Conservation (phyloP, 1,140 invertebrate species). For the Metaphire vulgaris region DNA sequence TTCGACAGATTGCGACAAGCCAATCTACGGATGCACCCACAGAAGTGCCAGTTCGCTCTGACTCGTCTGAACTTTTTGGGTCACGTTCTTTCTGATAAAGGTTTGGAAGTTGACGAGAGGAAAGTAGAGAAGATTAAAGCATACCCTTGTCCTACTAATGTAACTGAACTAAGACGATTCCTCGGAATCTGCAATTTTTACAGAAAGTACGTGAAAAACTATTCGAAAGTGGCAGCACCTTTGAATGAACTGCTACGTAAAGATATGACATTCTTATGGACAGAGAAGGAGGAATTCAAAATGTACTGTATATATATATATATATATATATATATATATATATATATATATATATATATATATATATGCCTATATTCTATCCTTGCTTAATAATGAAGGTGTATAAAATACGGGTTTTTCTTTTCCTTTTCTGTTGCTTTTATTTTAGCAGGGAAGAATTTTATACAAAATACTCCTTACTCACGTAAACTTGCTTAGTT, state of each 20-base stretch:
- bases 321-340: too few species aligned
- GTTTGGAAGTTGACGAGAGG: neutral
- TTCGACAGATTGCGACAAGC: neutral
- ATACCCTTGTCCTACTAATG: neutral
- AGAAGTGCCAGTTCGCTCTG: neutral
- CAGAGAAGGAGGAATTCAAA: too few species aligned
- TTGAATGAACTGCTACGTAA: neutral
- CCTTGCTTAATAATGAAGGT: too few species aligned
- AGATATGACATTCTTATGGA: neutral
- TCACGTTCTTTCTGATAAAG: neutral
- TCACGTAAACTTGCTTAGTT: too few species aligned
- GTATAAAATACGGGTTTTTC: too few species aligned
- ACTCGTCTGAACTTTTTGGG: neutral
- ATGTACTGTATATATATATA: too few species aligned
- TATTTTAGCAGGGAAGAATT: too few species aligned
- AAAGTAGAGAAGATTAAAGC: neutral
- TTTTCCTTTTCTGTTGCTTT: too few species aligned
- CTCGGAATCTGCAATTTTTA: neutral
- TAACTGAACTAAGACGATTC: neutral
- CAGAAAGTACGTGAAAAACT: neutral
- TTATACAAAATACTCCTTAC: too few species aligned
- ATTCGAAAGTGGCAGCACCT: neutral
- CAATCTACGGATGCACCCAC: neutral
- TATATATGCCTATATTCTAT: too few species aligned
- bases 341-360: too few species aligned